Evolutionary conservation across 2,797 vertebrate genomes (phyloP), one percentile per base, ranked within the genome.

Genomic region (Brotula barbata): DNA sequence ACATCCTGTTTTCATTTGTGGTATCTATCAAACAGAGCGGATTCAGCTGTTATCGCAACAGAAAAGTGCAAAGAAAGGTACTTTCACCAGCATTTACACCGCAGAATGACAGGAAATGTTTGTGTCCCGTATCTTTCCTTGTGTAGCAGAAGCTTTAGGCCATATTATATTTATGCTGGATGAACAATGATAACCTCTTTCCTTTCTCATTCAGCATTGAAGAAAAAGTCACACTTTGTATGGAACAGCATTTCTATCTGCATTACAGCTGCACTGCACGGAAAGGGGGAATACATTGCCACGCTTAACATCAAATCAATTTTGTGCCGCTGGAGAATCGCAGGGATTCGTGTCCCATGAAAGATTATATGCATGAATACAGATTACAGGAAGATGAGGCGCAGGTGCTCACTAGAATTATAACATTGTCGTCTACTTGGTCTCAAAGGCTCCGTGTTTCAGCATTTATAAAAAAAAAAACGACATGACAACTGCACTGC

Each of bases 341-440:
- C 37, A 12, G 47, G 62, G 75, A 47, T 75, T 69, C 46, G 23
- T 45, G 37, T 46, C 31, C 39, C 7, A 12, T 58, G 75, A 74
- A 61, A 55, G 57, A 65, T 68, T 34, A 58, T 53, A 47, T 47
- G 39, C 64, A 60, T 9, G 49, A 45, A 36, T 60, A 52, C 44
- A 63, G 51, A 66, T 74, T 48, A 74, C 46, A 66, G 36, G 60
- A 37, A 45, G 42, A 65, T 7, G 44, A 43, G 36, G 17, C 47
- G 25, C 65, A 69, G 62, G 59, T 71, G 62, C 51, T 33, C 43
- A 14, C n/a, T 23, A 20, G 55, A 63, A 62, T 58, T 46, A 50
- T 46, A 51, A 51, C 25, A 31, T 20, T 1, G 1, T 43, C n/a
- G 6, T 49, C 55, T 45, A 45, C 41, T 15, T 22, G 44, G 21